phyloP scores from a whole-genome alignment of 2,113 vertebrate genomes.

The Urocitellus parryii region DNA sequence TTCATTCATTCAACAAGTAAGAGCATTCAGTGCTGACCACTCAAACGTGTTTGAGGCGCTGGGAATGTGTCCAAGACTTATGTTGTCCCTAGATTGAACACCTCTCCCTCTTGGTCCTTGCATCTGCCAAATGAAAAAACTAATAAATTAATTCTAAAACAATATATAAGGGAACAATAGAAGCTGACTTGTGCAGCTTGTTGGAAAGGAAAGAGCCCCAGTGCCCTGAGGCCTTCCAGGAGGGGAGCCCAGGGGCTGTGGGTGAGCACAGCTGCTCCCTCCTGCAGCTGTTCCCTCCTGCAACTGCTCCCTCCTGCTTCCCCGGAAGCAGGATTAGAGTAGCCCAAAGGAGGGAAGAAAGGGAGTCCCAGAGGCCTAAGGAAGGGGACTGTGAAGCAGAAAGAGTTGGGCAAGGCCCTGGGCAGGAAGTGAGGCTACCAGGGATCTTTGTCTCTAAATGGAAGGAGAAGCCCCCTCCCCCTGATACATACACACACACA shows the following conservation, averaged over 20 bases:
- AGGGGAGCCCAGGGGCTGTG: no score
- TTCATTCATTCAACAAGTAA: not conserved
- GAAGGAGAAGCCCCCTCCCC: no score
- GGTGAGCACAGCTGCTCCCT: no score
- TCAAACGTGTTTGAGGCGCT: not conserved
- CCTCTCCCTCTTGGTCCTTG: not conserved
- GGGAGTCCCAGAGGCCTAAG: no score
- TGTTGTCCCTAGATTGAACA: not conserved
- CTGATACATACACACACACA: no score
- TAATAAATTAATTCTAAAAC: not conserved
- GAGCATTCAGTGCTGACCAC: not conserved
- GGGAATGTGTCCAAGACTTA: no score
- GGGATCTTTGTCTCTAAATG: no score
- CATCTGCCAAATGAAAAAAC: not conserved
- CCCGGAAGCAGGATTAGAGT: not conserved
- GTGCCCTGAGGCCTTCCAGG: rapidly evolving
- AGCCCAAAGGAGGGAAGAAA: not conserved
- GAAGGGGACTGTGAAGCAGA: not conserved
- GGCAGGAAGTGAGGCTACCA: no score
- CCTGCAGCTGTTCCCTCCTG: no score
- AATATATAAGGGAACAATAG: not conserved
- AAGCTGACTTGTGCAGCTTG: not conserved
- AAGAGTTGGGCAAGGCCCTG: not conserved
- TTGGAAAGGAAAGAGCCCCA: no score
- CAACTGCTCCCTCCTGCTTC: not conserved